Conservation (phyloP, 2,113 vertebrate species). For the Ardeotis arabs region DNA sequence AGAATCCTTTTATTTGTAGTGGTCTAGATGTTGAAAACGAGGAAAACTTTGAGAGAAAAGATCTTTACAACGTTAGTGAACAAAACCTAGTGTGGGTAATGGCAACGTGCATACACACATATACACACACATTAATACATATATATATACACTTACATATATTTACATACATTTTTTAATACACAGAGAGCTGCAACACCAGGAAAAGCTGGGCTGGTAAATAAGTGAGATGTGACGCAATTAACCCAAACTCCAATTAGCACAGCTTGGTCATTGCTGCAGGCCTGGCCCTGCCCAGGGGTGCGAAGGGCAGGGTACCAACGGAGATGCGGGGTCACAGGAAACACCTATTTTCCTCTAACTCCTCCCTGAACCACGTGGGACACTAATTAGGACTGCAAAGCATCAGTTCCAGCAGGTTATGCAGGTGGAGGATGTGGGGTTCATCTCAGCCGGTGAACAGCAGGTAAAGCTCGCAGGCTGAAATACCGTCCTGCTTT, state of each 20-base stretch:
- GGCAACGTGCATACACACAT: fast-evolving
- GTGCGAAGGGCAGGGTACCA: background rate
- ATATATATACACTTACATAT: background rate
- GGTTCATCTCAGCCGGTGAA: background rate
- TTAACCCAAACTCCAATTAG: background rate
- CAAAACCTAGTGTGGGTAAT: background rate
- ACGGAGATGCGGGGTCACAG: background rate
- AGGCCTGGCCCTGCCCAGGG: background rate
- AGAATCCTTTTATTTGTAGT: background rate
- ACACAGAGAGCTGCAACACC: fast-evolving
- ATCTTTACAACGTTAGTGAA: background rate
- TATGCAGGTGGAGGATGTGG: background rate
- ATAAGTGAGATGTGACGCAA: background rate
- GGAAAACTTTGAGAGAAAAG: background rate
- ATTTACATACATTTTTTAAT: no score
- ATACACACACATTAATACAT: background rate
- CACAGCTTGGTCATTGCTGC: background rate
- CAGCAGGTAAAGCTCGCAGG: background rate
- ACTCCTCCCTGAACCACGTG: background rate
- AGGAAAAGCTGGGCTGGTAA: background rate
- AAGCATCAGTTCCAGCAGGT: background rate
- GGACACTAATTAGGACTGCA: background rate
- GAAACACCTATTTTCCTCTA: background rate
- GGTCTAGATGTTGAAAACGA: background rate
- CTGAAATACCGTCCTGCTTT: background rate